Evolutionary conservation across 2,113 vertebrate genomes (phyloP).

Genomic region (Macrotus californicus): DNA sequence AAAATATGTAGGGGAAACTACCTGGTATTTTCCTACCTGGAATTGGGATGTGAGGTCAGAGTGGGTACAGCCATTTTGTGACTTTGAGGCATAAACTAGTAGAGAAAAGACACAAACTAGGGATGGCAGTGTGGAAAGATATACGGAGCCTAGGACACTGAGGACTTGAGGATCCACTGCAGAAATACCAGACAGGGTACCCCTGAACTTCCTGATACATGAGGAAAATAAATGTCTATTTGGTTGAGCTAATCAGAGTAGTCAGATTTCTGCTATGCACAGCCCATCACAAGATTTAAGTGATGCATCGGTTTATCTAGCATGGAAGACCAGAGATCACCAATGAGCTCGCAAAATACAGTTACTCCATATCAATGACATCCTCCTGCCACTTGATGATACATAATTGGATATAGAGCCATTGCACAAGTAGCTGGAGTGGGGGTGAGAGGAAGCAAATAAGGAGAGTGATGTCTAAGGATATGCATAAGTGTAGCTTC

Average conservation of each 20-base stretch:
- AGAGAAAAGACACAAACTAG: neutral
- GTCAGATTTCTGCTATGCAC: neutral
- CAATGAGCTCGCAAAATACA: neutral
- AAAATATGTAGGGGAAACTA: neutral
- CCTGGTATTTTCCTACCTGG: neutral
- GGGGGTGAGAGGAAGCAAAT: neutral
- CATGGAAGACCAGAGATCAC: constrained; percentile 1
- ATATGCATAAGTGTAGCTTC: neutral
- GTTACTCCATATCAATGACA: constrained; percentile 28
- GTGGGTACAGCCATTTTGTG: neutral
- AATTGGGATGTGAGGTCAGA: neutral
- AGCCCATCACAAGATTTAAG: neutral
- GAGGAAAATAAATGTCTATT: neutral
- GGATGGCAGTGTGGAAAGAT: neutral
- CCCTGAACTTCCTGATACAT: neutral
- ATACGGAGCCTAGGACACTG: rapidly evolving
- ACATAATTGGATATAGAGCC: neutral
- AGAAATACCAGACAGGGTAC: neutral
- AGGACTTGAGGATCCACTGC: neutral
- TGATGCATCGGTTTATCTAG: neutral
- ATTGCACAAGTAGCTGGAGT: neutral
- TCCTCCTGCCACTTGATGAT: neutral
- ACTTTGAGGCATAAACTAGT: neutral
- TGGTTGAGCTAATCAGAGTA: neutral
- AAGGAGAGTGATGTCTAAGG: neutral